phyloP scores from a whole-genome alignment of 2,888 invertebrate genomes.

The Eurytoma adleriae region DNA sequence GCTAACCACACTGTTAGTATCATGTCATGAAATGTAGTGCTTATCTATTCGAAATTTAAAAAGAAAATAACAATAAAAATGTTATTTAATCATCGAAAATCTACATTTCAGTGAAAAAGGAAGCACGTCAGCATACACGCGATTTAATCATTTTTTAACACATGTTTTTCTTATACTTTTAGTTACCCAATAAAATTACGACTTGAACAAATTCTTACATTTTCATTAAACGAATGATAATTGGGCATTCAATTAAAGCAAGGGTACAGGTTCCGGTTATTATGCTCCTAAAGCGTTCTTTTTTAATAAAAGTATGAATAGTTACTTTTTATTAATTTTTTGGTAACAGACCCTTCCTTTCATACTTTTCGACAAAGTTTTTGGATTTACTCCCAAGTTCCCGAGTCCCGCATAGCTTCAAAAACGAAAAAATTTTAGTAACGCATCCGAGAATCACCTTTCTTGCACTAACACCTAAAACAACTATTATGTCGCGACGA shows the following conservation, averaged over 20 bases:
- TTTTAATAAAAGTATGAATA: too few relatives aligned
- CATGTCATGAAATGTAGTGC: conserved; percentile 32
- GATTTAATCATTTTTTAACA: conserved; percentile 45
- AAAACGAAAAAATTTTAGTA: too few relatives aligned
- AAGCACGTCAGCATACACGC: conserved; percentile 66
- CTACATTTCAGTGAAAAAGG: conserved; percentile 62
- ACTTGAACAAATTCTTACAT: conserved; percentile 51
- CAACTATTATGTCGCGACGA: too few relatives aligned
- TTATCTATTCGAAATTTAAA: conserved; percentile 39
- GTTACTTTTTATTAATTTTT: too few relatives aligned
- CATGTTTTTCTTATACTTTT: conserved; percentile 25
- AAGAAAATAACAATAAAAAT: conserved; percentile 44
- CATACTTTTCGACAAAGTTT: too few relatives aligned
- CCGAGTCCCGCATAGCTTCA: too few relatives aligned
- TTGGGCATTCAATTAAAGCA: conserved; percentile 42
- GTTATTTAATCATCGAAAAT: conserved; percentile 46
- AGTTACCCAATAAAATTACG: conserved; percentile 51
- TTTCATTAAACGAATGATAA: conserved; percentile 45
- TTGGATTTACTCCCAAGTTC: too few relatives aligned
- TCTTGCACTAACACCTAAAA: too few relatives aligned
- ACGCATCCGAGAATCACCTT: too few relatives aligned
- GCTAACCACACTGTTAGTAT: conserved; percentile 32
- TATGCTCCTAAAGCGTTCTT: too few relatives aligned
- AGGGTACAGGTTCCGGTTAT: neutral
- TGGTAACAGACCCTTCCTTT: too few relatives aligned